Percentiles rank a stretch among this genome's conserved stretches.
These are phyloP conservation scores for Eulemur albifrons DNA, from an alignment of 2,797 vertebrate species.

Conservation along the genomic window DNA sequence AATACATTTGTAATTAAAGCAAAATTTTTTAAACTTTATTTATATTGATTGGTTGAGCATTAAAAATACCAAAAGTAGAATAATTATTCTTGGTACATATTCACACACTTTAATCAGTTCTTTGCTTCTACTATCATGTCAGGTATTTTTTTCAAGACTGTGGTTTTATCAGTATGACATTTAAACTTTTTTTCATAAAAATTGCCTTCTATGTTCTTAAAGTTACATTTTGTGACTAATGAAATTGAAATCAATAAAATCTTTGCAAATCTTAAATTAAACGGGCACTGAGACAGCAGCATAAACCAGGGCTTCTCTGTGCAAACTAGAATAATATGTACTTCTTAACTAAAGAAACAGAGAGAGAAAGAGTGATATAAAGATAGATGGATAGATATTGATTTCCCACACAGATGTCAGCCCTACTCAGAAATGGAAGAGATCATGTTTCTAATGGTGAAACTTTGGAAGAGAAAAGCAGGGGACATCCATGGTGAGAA, in stretches of 20 bases:
- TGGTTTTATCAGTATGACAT: background rate
- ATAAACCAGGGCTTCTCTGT: background rate
- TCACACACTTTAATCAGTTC: background rate
- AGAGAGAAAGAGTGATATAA: background rate
- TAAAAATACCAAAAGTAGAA: background rate
- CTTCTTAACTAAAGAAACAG: background rate
- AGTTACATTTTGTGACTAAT: background rate
- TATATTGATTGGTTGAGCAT: background rate
- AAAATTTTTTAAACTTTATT: background rate
- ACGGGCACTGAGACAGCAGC: background rate
- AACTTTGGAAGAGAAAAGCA: background rate
- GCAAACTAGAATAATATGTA: background rate
- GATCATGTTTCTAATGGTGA: constrained; percentile 31
- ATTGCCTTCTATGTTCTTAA: background rate
- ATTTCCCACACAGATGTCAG: constrained; percentile 29
- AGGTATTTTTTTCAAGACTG: constrained; percentile 10
- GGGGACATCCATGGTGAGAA: background rate
- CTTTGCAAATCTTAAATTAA: background rate
- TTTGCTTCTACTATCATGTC: background rate
- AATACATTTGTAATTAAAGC: background rate
- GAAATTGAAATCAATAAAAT: constrained; percentile 29
- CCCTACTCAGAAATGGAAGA: background rate
- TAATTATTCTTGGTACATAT: background rate
- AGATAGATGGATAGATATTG: background rate
- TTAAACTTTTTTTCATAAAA: constrained; percentile 18